phyloP scores from a whole-genome alignment of 2,113 vertebrate species.

The Okapia johnstoni region DNA sequence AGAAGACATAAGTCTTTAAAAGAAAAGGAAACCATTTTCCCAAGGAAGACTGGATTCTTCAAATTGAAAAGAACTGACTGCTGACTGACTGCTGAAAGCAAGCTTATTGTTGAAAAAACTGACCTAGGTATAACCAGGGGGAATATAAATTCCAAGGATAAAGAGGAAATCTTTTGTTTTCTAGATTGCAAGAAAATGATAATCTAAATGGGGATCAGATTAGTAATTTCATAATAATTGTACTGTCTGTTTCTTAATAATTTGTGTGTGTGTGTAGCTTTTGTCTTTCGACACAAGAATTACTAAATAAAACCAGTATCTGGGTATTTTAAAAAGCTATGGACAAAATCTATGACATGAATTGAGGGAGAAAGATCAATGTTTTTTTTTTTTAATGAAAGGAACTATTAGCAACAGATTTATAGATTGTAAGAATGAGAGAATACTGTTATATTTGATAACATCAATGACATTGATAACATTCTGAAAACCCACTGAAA shows the following conservation, averaged over 20 bases:
- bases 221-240: background rate
- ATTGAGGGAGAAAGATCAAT: background rate
- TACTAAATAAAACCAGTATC: background rate
- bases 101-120: background rate
- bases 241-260: background rate
- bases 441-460: background rate
- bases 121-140: background rate
- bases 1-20: background rate
- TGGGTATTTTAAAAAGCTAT: background rate
- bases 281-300: background rate
- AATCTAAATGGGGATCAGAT: background rate
- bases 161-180: background rate
- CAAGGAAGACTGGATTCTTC: background rate
- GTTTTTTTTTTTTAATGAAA: background rate
- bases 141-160: background rate
- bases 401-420: background rate
- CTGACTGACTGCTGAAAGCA: background rate
- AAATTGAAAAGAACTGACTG: background rate
- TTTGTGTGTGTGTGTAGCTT: background rate
- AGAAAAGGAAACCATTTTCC: background rate
- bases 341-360: background rate
- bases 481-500: background rate
- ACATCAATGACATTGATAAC: background rate
- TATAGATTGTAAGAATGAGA: background rate
- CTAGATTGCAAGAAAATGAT: background rate